Evolutionary conservation across 2,888 invertebrate species (phyloP), one percentile per base, ranked within the genome.

Genomic region (Trichopria drosophilae): DNA sequence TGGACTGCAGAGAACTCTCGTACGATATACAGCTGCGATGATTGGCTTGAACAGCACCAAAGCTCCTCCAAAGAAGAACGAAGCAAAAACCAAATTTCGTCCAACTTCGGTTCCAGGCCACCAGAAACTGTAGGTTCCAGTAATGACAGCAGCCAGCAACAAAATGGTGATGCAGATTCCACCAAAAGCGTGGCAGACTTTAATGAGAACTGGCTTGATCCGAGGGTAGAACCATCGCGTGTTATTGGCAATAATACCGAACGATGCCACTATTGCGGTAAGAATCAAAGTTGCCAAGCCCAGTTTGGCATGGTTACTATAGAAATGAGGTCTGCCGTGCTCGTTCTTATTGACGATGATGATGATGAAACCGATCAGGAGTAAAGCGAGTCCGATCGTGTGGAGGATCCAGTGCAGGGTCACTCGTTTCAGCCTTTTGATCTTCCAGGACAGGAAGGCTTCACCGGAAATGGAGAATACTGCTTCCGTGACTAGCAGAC

Each of bases 401-500:
- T 71, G 64, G 4, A 73, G 54, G 16, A 72, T 58, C 73, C 73
- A 75, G 55, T 75, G 75, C 10, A 70, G 42, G 3, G 64, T 69
- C 4, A 73, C 56, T 5, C 74, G 61, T 20, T 52, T 64, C 0
- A 42, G 7, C 18, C 71, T 59, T 3, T 66, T 51, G 2, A 73
- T 2, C 31, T 62, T 66, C 22, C 60, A 58, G 4, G 56, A 51
- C n/a, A 68, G 16, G 45, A 62, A 61, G 1, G 68, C 62, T 28
- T 74, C 75, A 9, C 75, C 75, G 16, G 72, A 73, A 24, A 75
- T 62, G 16, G 59, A 45, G 57, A 68, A 70, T 5, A 74, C 64
- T 10, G 67, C 75, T 53, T 75, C 72, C 34, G 58, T 47, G 28
- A 67, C 58, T 13, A 72, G 51, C 7, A 72, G 59, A 6, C 68